phyloP scores from a whole-genome alignment of 2,797 vertebrate species.

The Lutjanus campechanus region DNA sequence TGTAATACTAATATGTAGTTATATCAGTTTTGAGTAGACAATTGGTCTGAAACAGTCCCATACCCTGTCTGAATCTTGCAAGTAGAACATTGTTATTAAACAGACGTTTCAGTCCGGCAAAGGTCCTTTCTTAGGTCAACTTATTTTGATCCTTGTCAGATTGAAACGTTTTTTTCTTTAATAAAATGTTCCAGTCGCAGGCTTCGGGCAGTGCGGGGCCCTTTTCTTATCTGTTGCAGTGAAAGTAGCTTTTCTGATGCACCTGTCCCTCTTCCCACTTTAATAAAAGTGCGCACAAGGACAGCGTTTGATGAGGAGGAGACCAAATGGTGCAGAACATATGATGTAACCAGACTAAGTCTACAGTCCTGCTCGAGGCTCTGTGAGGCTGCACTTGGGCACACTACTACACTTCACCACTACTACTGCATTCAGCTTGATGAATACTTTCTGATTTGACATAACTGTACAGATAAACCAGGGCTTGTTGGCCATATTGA shows the following conservation, averaged over 20 bases:
- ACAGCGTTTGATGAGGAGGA: constrained; percentile 31
- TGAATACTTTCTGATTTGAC: constrained; percentile 1
- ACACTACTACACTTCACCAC: too few species aligned
- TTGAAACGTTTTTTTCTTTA: constrained; percentile 40
- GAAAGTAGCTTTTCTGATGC: constrained; percentile 43
- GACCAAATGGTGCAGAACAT: constrained; percentile 19
- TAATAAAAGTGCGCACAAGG: constrained; percentile 33
- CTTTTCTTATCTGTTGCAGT: constrained; percentile 47
- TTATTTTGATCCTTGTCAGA: constrained; percentile 52
- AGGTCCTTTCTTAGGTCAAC: constrained; percentile 30
- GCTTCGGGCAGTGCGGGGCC: constrained; percentile 37
- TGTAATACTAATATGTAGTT: constrained; percentile 2
- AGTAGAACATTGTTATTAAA: constrained; percentile 34
- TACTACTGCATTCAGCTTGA: background rate
- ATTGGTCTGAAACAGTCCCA: constrained; percentile 11
- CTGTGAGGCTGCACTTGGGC: background rate
- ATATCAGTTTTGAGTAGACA: constrained; percentile 11
- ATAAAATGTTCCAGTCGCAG: constrained; percentile 30
- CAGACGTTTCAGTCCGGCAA: constrained; percentile 25
- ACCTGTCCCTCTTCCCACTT: constrained; percentile 43
- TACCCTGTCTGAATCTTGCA: constrained; percentile 2
- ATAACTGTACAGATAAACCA: background rate
- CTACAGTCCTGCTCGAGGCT: background rate
- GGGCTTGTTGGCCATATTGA: background rate
- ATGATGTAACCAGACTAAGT: constrained; percentile 1